These are phyloP conservation scores for Sciurus vulgaris DNA, from an alignment of 2,797 vertebrate species.

Conservation along the genomic window DNA sequence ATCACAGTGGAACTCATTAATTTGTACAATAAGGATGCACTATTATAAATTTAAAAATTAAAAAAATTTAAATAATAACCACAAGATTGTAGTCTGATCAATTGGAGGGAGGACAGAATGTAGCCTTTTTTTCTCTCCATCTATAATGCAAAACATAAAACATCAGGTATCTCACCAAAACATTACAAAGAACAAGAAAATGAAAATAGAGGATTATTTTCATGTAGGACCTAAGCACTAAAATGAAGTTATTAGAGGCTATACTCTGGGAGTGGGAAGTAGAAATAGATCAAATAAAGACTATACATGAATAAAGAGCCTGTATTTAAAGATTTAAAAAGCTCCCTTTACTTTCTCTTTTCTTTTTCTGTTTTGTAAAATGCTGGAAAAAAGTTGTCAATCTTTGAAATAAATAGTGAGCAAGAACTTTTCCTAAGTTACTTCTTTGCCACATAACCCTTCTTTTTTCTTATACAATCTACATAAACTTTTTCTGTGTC, in stretches of 20 bases:
- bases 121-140: background rate
- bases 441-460: background rate
- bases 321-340: background rate
- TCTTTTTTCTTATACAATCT: background rate
- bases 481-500: slow-evolving; percentile 2
- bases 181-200: background rate
- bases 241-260: background rate
- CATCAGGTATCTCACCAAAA: slow-evolving; percentile 15
- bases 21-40: no score
- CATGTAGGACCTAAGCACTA: background rate
- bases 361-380: background rate
- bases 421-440: slow-evolving; percentile 44
- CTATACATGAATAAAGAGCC: background rate
- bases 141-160: slow-evolving; percentile 27
- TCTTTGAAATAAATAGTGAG: slow-evolving; percentile 33
- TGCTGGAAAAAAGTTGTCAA: background rate
- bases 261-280: background rate
- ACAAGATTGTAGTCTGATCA: no score
- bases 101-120: no score
- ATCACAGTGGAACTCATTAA: no score
- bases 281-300: background rate
- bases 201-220: background rate
- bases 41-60: no score
- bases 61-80: no score
- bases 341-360: background rate